A percentile compares a stretch with the other conserved stretches of the same genome.
phyloP scores from a whole-genome alignment of 2,888 invertebrate genomes.

The Panopea generosa region DNA sequence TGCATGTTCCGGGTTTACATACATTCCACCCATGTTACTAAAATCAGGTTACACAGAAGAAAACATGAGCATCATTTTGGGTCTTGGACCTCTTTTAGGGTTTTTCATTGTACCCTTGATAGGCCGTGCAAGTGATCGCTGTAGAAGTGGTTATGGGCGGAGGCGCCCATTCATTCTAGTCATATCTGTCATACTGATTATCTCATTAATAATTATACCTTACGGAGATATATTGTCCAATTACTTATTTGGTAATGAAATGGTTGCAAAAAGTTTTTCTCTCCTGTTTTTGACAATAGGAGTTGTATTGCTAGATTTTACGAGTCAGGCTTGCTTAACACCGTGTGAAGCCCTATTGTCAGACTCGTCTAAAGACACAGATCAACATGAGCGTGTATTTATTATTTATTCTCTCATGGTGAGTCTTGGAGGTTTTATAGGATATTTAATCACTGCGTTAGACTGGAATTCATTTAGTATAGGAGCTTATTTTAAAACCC shows the following conservation, averaged over 20 bases:
- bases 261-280: slow-evolving; percentile 67
- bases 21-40: slow-evolving; percentile 86
- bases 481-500: slow-evolving; percentile 90
- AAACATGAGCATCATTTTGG: slow-evolving; percentile 85
- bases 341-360: slow-evolving; percentile 96
- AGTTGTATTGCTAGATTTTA: slow-evolving; percentile 96
- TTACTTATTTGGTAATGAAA: slow-evolving; percentile 66
- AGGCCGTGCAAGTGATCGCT: slow-evolving; percentile 85
- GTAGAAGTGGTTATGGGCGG: slow-evolving; percentile 83
- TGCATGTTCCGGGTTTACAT: slow-evolving; percentile 86
- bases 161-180: slow-evolving; percentile 86
- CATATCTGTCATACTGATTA: slow-evolving; percentile 82
- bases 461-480: slow-evolving; percentile 94
- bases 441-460: slow-evolving; percentile 91
- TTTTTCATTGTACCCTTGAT: slow-evolving; percentile 85
- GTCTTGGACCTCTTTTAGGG: slow-evolving; percentile 85
- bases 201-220: slow-evolving; percentile 84
- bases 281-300: slow-evolving; percentile 88
- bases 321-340: slow-evolving; percentile 98
- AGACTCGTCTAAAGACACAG: slow-evolving; percentile 94
- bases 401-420: slow-evolving; percentile 99
- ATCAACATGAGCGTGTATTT: slow-evolving; percentile 96
- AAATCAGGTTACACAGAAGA: slow-evolving; percentile 85
- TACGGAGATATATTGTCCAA: slow-evolving; percentile 78
- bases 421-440: slow-evolving; percentile 96